Percentiles rank a stretch among this genome's conserved stretches.
Conservation (phyloP, 2,888 invertebrate species). For the Neoitamus cyanurus region DNA sequence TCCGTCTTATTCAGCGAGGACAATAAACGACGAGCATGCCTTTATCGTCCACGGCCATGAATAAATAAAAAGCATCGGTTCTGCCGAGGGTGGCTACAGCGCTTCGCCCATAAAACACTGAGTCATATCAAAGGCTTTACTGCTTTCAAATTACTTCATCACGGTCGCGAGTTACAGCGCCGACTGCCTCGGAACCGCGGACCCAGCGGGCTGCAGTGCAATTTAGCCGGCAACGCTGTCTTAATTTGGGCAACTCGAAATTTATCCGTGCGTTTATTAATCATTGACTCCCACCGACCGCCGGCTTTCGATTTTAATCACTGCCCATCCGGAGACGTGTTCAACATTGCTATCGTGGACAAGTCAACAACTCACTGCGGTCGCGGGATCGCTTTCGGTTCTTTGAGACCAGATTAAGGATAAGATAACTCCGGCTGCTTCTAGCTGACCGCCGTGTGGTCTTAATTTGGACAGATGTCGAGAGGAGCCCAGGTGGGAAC, state of each 20-base stretch:
- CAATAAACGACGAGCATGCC: background rate
- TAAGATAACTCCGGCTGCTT: background rate
- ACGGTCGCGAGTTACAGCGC: background rate
- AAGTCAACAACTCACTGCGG: background rate
- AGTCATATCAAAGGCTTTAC: background rate
- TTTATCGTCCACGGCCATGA: background rate
- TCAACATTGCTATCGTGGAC: background rate
- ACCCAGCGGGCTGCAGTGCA: background rate
- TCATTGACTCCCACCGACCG: background rate
- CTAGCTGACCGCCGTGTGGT: background rate
- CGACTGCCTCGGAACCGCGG: background rate
- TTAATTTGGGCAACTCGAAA: background rate
- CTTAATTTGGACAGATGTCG: background rate
- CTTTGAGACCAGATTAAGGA: background rate
- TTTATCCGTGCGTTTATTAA: background rate
- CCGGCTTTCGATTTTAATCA: background rate
- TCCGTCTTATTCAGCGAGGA: background rate
- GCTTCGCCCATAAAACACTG: background rate
- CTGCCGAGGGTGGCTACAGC: background rate
- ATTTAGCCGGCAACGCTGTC: background rate
- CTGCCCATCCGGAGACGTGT: background rate
- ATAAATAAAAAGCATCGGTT: background rate
- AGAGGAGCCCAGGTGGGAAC: slow-evolving; percentile 21
- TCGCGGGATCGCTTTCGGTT: background rate
- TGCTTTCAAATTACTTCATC: background rate